Conservation (phyloP, 1,140 invertebrate species). For the Heliconius nattereri region DNA sequence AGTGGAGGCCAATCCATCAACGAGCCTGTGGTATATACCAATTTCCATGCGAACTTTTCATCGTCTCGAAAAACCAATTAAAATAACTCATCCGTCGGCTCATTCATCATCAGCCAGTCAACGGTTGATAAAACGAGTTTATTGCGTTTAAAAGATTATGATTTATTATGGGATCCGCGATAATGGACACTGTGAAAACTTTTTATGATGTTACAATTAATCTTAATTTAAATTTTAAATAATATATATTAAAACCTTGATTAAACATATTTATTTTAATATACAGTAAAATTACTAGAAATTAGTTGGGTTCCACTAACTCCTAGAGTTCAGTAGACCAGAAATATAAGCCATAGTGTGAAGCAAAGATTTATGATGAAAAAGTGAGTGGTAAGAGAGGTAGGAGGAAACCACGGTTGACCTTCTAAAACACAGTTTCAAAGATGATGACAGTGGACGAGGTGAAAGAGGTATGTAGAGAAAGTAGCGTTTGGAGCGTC, state of each 20-base stretch:
- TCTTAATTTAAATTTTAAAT: background rate
- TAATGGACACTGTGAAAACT: constrained; percentile 20
- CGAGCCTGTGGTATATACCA: constrained; percentile 24
- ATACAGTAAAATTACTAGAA: no score
- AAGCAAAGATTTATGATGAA: no score
- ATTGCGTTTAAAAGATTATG: constrained; percentile 32
- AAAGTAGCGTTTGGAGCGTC: no score
- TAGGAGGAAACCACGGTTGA: no score
- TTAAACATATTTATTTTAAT: background rate
- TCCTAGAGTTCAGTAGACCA: no score
- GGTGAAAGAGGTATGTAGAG: no score
- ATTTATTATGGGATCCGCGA: constrained; percentile 22
- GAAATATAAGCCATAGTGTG: background rate
- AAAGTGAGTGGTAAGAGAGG: no score
- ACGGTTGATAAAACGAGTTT: constrained; percentile 30
- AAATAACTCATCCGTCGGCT: constrained; percentile 31
- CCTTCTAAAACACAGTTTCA: no score
- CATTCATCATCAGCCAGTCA: constrained; percentile 30
- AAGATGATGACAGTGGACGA: no score
- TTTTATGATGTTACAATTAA: background rate
- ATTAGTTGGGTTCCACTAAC: no score
- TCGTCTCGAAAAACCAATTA: constrained; percentile 38
- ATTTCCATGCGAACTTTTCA: constrained; percentile 39
- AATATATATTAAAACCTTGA: background rate
- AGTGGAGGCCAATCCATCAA: constrained; percentile 41